These are phyloP conservation scores for Eilema sororculum DNA, from an alignment of 2,888 invertebrate genomes.

Conservation along the genomic window DNA sequence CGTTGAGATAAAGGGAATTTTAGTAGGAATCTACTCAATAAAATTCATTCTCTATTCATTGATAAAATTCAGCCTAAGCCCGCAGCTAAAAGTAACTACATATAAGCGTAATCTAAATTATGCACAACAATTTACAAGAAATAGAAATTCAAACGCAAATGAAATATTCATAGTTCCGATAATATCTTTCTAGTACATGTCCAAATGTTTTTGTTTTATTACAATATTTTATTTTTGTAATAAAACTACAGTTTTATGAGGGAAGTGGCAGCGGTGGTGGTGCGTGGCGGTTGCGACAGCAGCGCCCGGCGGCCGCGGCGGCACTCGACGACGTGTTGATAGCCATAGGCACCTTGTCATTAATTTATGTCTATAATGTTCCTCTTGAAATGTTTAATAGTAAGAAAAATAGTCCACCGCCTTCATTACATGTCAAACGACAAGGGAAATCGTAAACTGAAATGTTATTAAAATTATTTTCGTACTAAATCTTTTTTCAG, in stretches of 20 bases:
- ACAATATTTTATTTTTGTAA: conserved; percentile 49
- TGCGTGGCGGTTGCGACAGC: conserved; percentile 52
- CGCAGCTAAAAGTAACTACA: too few relatives aligned
- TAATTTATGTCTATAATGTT: conserved; percentile 72
- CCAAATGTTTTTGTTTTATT: conserved; percentile 28
- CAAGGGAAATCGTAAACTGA: conserved; percentile 61
- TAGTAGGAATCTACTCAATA: too few relatives aligned
- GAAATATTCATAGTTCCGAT: conserved; percentile 37
- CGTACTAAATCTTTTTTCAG: conserved; percentile 55
- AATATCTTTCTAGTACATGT: conserved; percentile 29
- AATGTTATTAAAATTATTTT: conserved; percentile 54
- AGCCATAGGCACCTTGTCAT: conserved; percentile 68
- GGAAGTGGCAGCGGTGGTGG: conserved; percentile 61
- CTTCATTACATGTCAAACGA: conserved; percentile 55
- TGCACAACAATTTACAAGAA: background rate
- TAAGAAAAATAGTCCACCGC: conserved; percentile 67
- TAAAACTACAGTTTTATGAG: conserved; percentile 69
- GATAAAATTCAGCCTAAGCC: background rate
- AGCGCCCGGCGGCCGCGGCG: conserved; percentile 28
- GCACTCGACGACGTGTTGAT: conserved; percentile 71
- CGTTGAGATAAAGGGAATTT: too few relatives aligned
- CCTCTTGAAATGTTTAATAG: conserved; percentile 74
- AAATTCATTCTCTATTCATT: too few relatives aligned
- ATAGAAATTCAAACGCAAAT: conserved; percentile 45
- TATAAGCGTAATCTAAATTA: background rate